A percentile compares a stretch with the other conserved stretches of the same genome.
phyloP scores from a whole-genome alignment of 2,797 vertebrate genomes.

The Phoxinus dragarum region DNA sequence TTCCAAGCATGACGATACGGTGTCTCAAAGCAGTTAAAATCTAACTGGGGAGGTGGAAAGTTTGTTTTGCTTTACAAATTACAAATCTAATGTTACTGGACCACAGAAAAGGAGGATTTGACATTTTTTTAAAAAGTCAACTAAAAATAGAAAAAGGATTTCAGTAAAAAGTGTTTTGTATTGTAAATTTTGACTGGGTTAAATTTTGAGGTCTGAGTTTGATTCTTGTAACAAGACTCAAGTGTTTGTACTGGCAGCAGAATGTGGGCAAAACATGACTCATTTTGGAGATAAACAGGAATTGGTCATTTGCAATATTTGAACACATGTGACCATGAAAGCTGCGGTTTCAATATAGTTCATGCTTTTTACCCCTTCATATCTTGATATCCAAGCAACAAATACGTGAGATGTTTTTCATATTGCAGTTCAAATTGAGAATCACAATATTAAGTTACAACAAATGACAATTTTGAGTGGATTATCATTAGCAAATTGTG shows the following conservation, averaged over 20 bases:
- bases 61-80: not conserved
- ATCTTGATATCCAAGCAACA: not conserved
- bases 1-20: not conserved
- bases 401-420: not conserved
- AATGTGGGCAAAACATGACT: not conserved
- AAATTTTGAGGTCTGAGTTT: not conserved
- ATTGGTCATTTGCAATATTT: not conserved
- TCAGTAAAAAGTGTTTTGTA: not conserved
- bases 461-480: not conserved
- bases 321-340: not conserved
- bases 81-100: not conserved
- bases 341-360: not conserved
- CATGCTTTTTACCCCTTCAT: not conserved
- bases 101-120: not conserved
- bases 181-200: not conserved
- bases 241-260: not conserved
- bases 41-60: not conserved
- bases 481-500: not conserved
- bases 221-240: not conserved
- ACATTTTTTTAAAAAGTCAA: not conserved
- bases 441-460: not conserved
- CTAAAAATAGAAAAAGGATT: not conserved
- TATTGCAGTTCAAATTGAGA: not conserved
- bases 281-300: not conserved
- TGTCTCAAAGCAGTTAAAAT: not conserved